Conservation (phyloP, 2,888 invertebrate genomes). For the Dusona sp. region DNA sequence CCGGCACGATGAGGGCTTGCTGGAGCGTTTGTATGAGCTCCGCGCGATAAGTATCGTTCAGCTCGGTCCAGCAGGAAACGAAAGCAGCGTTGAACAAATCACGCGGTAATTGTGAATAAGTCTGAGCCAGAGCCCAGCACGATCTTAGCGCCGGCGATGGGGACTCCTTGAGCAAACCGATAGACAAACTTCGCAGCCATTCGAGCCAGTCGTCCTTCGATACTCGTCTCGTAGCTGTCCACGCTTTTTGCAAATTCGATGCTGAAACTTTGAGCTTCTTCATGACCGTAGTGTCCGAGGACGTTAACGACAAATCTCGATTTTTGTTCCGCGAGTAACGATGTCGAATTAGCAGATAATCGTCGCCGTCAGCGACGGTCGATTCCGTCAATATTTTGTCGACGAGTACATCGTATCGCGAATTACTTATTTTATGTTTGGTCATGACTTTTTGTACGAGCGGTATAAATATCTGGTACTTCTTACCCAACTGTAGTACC, state of each 20-base stretch:
- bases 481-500: constrained; percentile 94
- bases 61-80: constrained; percentile 99
- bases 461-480: constrained; percentile 96
- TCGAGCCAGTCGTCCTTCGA: constrained; percentile 99
- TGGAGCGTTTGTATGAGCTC: constrained; percentile 95
- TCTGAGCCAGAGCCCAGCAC: constrained; percentile 96
- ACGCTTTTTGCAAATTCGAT: constrained; percentile 93
- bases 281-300: constrained; percentile 90
- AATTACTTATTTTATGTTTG: constrained; percentile 92
- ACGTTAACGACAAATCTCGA: constrained; percentile 87
- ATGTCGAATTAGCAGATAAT: constrained; percentile 88
- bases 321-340: constrained; percentile 89
- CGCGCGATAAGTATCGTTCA: constrained; percentile 92
- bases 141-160: constrained; percentile 97
- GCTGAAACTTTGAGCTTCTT: constrained; percentile 94
- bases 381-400: constrained; percentile 90
- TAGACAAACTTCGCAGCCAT: constrained; percentile 96
- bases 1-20: constrained; percentile 95
- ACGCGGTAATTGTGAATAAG: constrained; percentile 97
- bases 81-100: constrained; percentile 99
- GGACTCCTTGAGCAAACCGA: constrained; percentile 97
- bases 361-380: constrained; percentile 91
- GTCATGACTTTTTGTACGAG: constrained; percentile 93
- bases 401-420: constrained; percentile 91
- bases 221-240: constrained; percentile 96